These are phyloP conservation scores for Colaptes auratus DNA, from an alignment of 2,113 vertebrate genomes.

Conservation along the genomic window DNA sequence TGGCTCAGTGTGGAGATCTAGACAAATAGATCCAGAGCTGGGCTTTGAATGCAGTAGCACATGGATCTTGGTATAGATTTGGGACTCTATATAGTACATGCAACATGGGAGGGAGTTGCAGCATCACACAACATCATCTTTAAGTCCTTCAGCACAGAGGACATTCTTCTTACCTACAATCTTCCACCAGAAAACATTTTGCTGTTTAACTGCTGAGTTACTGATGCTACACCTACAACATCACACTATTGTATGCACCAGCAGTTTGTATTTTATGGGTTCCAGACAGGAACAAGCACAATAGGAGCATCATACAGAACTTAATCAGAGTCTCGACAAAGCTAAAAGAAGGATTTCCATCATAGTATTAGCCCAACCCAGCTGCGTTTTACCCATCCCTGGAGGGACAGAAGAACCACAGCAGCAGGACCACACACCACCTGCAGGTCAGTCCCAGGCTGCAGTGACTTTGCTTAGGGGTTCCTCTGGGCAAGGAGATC, in stretches of 20 bases:
- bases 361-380: neutral
- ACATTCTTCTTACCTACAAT: neutral
- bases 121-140: neutral
- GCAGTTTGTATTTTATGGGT: neutral
- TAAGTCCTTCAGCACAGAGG: neutral
- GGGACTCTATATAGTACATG: neutral
- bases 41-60: accelerated
- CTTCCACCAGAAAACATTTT: neutral
- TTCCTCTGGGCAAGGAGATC: neutral
- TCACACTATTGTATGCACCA: accelerated
- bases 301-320: neutral
- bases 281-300: neutral
- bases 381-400: neutral
- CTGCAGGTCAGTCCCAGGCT: accelerated
- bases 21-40: neutral
- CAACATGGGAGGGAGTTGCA: neutral
- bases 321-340: neutral
- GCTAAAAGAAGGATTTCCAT: neutral
- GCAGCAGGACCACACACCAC: neutral
- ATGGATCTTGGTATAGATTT: accelerated
- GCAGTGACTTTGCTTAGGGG: neutral
- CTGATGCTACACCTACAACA: neutral
- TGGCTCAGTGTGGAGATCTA: neutral
- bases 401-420: neutral
- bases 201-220: neutral